phyloP scores from a whole-genome alignment of 2,888 invertebrate genomes.

The Troilus luridus region DNA sequence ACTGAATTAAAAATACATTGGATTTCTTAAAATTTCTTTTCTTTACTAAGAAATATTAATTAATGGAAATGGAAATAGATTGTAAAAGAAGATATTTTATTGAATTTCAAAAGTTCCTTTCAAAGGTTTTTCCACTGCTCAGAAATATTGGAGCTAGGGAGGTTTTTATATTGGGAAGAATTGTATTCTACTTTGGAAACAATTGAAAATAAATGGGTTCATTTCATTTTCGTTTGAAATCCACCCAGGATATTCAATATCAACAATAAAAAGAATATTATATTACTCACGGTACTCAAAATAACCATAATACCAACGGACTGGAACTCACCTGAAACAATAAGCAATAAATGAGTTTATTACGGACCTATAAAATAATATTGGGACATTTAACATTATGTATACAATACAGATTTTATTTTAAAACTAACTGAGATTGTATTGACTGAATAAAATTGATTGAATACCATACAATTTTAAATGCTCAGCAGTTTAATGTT shows the following conservation, averaged over 20 bases:
- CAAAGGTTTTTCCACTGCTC: background rate
- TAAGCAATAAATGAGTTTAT: constrained; percentile 5
- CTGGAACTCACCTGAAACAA: constrained; percentile 24
- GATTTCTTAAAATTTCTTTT: background rate
- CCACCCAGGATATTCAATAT: background rate
- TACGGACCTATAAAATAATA: background rate
- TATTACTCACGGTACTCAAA: background rate
- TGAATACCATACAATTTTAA: too few relatives aligned
- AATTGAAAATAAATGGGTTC: background rate
- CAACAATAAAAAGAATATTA: background rate
- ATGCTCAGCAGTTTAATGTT: background rate
- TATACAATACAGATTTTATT: background rate
- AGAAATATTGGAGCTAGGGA: background rate
- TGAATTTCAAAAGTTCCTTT: background rate
- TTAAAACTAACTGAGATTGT: background rate
- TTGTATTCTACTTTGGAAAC: background rate
- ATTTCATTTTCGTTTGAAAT: background rate
- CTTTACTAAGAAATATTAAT: background rate
- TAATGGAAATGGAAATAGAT: background rate
- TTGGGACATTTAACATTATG: background rate
- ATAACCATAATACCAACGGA: background rate
- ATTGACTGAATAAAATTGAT: too few relatives aligned
- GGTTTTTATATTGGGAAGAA: background rate
- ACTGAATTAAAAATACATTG: background rate
- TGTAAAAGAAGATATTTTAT: background rate